phyloP scores from a whole-genome alignment of 2,113 vertebrate genomes.

The Tretioscincus oriximinensis region DNA sequence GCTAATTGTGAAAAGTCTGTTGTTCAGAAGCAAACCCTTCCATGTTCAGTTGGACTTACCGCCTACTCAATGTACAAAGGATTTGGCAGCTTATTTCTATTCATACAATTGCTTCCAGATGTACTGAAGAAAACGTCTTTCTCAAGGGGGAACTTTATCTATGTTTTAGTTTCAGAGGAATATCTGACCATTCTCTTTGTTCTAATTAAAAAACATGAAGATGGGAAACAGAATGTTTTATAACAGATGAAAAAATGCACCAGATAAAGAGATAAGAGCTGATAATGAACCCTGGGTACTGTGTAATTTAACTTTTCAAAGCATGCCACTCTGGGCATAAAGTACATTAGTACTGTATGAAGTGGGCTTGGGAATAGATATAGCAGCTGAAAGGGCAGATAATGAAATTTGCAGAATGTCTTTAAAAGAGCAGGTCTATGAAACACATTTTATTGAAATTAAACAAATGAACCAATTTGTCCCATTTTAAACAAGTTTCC shows the following conservation, averaged over 20 bases:
- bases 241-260: not conserved
- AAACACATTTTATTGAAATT: too few species aligned
- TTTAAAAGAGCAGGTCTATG: too few species aligned
- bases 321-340: not conserved
- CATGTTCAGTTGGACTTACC: not conserved
- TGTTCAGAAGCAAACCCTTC: not conserved
- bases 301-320: not conserved
- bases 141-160: not conserved
- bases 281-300: not conserved
- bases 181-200: not conserved
- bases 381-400: conserved; percentile 2
- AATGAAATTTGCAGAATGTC: not conserved
- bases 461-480: too few species aligned
- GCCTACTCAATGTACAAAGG: not conserved
- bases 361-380: not conserved
- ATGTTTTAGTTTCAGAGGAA: accelerated
- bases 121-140: not conserved
- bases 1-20: too few species aligned
- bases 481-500: too few species aligned
- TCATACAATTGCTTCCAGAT: not conserved
- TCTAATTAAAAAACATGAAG: not conserved
- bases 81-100: not conserved
- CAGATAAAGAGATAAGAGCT: not conserved
- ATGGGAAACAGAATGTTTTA: not conserved
- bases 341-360: not conserved